phyloP scores from a whole-genome alignment of 2,888 invertebrate genomes.

The Yponomeuta evonymella region DNA sequence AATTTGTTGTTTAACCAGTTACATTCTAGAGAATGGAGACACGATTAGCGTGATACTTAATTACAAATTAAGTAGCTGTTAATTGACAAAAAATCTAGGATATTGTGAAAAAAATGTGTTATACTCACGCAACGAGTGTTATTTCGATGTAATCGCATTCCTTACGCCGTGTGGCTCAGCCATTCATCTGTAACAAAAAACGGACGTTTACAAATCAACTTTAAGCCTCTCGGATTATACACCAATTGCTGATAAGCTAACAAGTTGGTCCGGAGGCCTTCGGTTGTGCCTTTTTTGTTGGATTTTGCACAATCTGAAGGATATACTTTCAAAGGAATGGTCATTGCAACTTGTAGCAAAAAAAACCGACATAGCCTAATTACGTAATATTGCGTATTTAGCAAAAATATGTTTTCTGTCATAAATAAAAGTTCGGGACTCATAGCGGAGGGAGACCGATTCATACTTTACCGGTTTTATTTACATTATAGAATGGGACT shows the following conservation, averaged over 20 bases:
- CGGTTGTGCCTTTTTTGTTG: background rate
- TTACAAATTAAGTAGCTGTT: background rate
- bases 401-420: too few species aligned
- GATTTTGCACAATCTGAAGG: background rate
- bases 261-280: background rate
- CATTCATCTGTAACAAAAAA: slow-evolving; percentile 56
- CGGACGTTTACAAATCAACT: slow-evolving; percentile 17
- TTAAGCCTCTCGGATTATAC: background rate
- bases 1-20: background rate
- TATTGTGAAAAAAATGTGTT: slow-evolving; percentile 3
- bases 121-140: slow-evolving; percentile 59
- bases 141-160: slow-evolving; percentile 60
- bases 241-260: background rate
- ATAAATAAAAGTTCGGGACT: too few species aligned
- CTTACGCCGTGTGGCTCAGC: slow-evolving; percentile 50
- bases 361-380: too few species aligned
- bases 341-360: too few species aligned
- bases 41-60: background rate
- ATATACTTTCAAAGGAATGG: background rate
- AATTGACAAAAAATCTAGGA: slow-evolving; percentile 18
- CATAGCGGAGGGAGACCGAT: too few species aligned
- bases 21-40: background rate
- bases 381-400: too few species aligned
- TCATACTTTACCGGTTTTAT: too few species aligned
- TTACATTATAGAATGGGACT: too few species aligned